Evolutionary conservation across 2,888 invertebrate species (phyloP).

Genomic region (Archips xylosteana): DNA sequence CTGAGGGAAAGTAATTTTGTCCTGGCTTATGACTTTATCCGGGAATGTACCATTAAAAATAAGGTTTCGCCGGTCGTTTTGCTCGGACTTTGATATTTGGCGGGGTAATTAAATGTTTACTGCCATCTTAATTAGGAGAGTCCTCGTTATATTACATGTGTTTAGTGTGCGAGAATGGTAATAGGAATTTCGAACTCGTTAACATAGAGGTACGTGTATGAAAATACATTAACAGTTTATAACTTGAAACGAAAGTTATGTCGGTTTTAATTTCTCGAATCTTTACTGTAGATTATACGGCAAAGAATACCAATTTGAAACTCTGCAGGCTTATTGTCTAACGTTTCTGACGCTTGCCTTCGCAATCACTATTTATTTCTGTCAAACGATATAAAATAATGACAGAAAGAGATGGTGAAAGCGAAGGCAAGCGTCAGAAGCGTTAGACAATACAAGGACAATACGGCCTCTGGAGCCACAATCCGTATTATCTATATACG

Average conservation of each 20-base stretch:
- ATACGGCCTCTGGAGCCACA: no score
- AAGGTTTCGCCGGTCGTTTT: constrained; percentile 58
- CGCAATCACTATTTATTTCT: no score
- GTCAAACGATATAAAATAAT: no score
- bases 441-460: no score
- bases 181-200: constrained; percentile 15
- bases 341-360: no score
- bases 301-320: no score
- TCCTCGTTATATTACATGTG: constrained; percentile 44
- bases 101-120: constrained; percentile 52
- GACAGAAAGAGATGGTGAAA: no score
- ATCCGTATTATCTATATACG: no score
- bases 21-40: constrained; percentile 65
- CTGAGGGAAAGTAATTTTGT: constrained; percentile 67
- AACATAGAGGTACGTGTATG: not conserved
- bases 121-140: constrained; percentile 43
- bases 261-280: not conserved
- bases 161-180: constrained; percentile 21
- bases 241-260: not conserved
- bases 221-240: not conserved
- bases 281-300: no score
- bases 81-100: constrained; percentile 49
- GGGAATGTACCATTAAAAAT: constrained; percentile 65
- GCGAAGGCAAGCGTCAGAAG: no score
- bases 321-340: no score